phyloP scores from a whole-genome alignment of 37 sponge, comb jelly and placozoan species.

The Spongia lamella region DNA sequence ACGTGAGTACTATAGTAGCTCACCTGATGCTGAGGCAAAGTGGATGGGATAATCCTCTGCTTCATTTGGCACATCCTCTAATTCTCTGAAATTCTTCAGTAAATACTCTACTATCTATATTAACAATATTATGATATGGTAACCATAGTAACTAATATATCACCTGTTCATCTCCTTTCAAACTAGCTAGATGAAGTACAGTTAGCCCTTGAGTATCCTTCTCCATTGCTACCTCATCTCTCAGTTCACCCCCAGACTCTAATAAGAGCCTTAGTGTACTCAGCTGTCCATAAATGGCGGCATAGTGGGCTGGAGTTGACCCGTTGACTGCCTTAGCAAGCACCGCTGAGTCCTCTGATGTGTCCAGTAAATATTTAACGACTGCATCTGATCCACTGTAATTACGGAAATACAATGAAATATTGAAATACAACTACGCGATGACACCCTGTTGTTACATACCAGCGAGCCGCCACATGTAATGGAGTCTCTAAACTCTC shows the following conservation, averaged over 20 bases:
- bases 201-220: constrained; percentile 59
- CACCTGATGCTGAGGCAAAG: constrained; percentile 88
- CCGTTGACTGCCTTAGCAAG: constrained; percentile 52
- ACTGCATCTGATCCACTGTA: constrained; percentile 28
- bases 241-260: constrained; percentile 12
- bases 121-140: neutral
- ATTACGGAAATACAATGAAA: too few species aligned
- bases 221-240: constrained; percentile 28
- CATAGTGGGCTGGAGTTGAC: constrained; percentile 80
- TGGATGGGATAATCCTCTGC: constrained; percentile 71
- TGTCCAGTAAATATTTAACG: constrained; percentile 49
- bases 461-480: constrained; percentile 62
- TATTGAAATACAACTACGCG: too few species aligned
- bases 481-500: constrained; percentile 55
- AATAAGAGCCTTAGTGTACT: constrained; percentile 49
- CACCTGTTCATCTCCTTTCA: constrained; percentile 49
- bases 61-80: constrained; percentile 46
- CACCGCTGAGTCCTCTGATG: neutral
- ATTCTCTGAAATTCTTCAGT: constrained; percentile 41
- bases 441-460: too few species aligned
- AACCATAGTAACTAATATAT: neutral
- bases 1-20: neutral
- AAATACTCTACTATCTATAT: constrained; percentile 59
- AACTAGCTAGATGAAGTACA: constrained; percentile 56
- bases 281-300: constrained; percentile 66